Base-by-base conservation (phyloP, 2,797 vertebrate genomes). In the Sebastes aleutianus region DNA sequence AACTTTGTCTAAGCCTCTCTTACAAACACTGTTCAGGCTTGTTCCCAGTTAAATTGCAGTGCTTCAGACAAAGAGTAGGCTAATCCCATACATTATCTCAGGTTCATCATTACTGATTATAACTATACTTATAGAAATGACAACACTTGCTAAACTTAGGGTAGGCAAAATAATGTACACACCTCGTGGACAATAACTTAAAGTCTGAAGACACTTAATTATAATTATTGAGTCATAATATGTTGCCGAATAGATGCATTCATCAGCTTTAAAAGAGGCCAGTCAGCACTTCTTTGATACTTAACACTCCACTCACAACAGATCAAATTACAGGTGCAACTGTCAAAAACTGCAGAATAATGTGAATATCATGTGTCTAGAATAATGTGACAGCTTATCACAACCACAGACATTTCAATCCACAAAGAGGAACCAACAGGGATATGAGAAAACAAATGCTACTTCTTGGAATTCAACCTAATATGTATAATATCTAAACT, bases 101-200 rank as follows among this genome's bases (percentile, higher is more conserved):
- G 22, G 16, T 70, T 67, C 43, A 70, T 67, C 57, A 68, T 76
- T 9, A 63, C 68, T n/a, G 29, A 72, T 70, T 54, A 77, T 78
- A n/a, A 80, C 73, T 65, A n/a, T 83, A 77, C 65, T 79, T 36
- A 58, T 3, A 70, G 20, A 59, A 70, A 86, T 71, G 1, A 75
- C 70, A 64, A 13, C 57, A 61, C 39, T 76, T 74, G 56, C 18
- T 18, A 57, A 82, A 56, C 13, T 61, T 50, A 3, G 31, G 6
- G 56, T 8, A 20, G 10, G 29, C 31, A 27, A 69, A 66, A 70
- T 50, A 65, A n/a, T 2, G 1, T 7, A 54, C 66, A 76, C 70
- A 50, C 47, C 31, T 56, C 4, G 26, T 1, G 4, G 36, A 50
- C 18, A 39, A 69, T 22, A 4, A 31, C 20, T 66, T 69, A 22